These are phyloP conservation scores for Schrankia costaestrigalis DNA, from an alignment of 2,888 invertebrate species.

Conservation along the genomic window DNA sequence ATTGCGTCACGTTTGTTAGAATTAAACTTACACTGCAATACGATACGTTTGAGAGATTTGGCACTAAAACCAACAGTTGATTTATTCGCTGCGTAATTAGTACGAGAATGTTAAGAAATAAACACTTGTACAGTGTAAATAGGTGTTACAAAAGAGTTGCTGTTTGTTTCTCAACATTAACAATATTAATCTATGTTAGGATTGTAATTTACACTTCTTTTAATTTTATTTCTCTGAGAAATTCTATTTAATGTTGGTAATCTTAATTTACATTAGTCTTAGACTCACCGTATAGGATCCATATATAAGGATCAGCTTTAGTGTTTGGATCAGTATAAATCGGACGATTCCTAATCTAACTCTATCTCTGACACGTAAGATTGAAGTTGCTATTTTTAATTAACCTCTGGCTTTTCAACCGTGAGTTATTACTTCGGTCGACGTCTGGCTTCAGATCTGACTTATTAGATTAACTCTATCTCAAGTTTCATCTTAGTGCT, in stretches of 20 bases:
- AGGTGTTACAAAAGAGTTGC: constrained; percentile 32
- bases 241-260: constrained; percentile 4
- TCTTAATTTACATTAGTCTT: constrained; percentile 19
- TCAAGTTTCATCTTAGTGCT: constrained; percentile 63
- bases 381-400: constrained; percentile 80
- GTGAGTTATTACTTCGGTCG: constrained; percentile 72
- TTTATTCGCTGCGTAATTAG: constrained; percentile 49
- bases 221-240: constrained; percentile 5
- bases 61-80: constrained; percentile 39
- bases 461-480: constrained; percentile 79
- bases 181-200: constrained; percentile 18
- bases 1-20: constrained; percentile 41
- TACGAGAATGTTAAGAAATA: constrained; percentile 49
- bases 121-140: constrained; percentile 38
- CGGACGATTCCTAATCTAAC: constrained; percentile 60
- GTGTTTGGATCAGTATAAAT: constrained; percentile 49
- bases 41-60: constrained; percentile 37
- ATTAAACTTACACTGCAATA: constrained; percentile 27
- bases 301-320: constrained; percentile 17
- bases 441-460: constrained; percentile 74
- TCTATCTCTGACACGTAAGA: constrained; percentile 66
- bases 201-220: neutral
- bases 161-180: constrained; percentile 24
- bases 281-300: too few relatives aligned
- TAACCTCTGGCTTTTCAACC: constrained; percentile 76